Evolutionary conservation across 1,140 invertebrate genomes (phyloP).

Genomic region (Bombus polaris): DNA sequence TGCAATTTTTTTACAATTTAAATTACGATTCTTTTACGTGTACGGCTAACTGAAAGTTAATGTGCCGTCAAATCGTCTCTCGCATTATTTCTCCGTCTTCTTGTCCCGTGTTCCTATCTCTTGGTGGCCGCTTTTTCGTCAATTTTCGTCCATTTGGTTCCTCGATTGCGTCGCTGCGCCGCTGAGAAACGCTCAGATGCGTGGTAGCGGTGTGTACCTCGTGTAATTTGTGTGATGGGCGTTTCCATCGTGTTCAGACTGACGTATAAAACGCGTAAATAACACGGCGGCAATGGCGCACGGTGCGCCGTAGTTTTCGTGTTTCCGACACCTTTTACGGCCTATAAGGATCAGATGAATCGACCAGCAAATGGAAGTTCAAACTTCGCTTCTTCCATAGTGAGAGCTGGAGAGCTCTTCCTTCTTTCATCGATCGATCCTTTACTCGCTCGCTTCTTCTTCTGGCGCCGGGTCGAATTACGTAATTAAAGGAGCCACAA

Average conservation of each 20-base stretch:
- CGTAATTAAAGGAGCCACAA: constrained; percentile 1
- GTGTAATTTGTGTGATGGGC: constrained; percentile 68
- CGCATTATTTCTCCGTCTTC: constrained; percentile 17
- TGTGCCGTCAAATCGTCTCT: constrained; percentile 69
- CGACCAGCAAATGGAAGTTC: not conserved
- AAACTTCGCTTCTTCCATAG: not conserved
- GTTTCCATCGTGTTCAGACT: constrained; percentile 45
- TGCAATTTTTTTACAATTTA: constrained; percentile 73
- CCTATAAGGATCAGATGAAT: constrained; percentile 42
- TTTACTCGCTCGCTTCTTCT: not conserved
- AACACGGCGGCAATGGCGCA: constrained; percentile 25
- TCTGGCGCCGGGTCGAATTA: not conserved
- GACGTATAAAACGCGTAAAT: constrained; percentile 65
- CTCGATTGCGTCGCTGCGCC: not conserved
- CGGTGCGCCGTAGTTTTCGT: constrained; percentile 27
- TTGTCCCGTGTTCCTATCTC: not conserved
- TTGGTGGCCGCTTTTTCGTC: constrained; percentile 2
- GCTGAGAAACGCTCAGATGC: constrained; percentile 8
- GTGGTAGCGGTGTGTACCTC: constrained; percentile 25
- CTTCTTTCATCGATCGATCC: not conserved
- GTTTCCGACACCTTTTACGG: constrained; percentile 36
- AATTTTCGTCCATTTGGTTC: constrained; percentile 18
- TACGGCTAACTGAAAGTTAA: constrained; percentile 75
- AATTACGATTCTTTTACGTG: constrained; percentile 77
- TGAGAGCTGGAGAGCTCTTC: not conserved